Base-by-base conservation (phyloP, 2,888 invertebrate species). In the Calephelis perditalis region DNA sequence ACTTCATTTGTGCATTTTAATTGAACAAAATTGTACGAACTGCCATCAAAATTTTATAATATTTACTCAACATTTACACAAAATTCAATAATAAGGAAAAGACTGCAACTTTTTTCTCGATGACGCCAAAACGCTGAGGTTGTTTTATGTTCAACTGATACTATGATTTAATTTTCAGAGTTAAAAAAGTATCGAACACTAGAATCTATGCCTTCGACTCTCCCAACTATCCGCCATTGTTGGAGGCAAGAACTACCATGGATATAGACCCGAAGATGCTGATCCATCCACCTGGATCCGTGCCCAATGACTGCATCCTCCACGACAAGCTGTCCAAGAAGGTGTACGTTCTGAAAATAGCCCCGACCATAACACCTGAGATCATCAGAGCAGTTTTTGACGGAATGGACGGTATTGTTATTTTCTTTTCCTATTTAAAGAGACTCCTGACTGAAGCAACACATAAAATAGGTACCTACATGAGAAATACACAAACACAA, bases 291-390 rank as follows among this genome's bases (percentile, higher is more conserved):
- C 72, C 71, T 1, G 85, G 84, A 0, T 80, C 86, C 0, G 84
- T 90, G 9, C 82, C 85, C 3, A 92, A 89, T 40, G 84, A 94
- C 67, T 97, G 97, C 77, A 75, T 85, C 49, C 93, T 97, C 0
- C 95, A 96, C 69, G 92, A 94, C 60, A 89, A 91, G 44, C 87
- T 99, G 63, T 96, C 95, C 74, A 91, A 93, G 60, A 96, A 98
- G 79, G 98, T 99, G 3, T 96, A 96, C 3, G 86, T 98, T 36
- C 80, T 99, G 40, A 93, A 97, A 40, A 92, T 99, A 59, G 98
- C 97, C 73, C 99, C 99, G 0, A 97, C 97, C 47, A 98, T 99
- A 70, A 96, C 97, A 0, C 91, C 93, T 8, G 94, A 95, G 67
- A 93, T 97, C 56, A 92, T 96, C 1, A 91, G 89, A 69, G 93